phyloP scores from a whole-genome alignment of 2,888 invertebrate genomes.

The Acleris laterana region DNA sequence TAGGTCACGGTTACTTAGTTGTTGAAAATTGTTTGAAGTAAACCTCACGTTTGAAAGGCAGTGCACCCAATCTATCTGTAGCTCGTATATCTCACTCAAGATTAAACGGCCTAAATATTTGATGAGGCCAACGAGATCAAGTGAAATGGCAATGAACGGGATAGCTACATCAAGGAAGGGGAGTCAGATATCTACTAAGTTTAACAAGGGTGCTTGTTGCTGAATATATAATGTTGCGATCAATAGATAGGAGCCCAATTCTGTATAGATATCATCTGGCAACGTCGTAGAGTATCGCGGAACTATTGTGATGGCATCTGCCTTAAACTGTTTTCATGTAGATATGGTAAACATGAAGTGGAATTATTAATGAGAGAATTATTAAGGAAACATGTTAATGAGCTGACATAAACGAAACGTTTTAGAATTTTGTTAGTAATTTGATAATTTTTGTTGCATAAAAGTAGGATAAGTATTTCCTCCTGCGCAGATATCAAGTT shows the following conservation, averaged over 20 bases:
- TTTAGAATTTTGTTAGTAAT: no score
- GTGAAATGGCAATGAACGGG: conserved; percentile 69
- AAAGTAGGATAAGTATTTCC: not conserved
- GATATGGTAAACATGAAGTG: no score
- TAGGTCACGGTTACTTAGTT: conserved; percentile 20
- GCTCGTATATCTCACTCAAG: conserved; percentile 67
- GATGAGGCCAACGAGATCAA: conserved; percentile 78
- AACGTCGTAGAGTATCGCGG: conserved; percentile 3
- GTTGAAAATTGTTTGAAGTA: conserved; percentile 30
- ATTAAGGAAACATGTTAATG: no score
- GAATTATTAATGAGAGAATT: no score
- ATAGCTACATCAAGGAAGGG: conserved; percentile 58
- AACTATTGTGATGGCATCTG: conserved; percentile 3
- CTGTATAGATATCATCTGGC: conserved; percentile 20
- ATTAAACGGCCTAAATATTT: conserved; percentile 80
- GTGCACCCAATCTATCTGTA: conserved; percentile 57
- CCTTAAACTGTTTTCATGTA: not conserved
- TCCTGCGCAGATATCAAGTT: not conserved
- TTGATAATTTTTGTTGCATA: no score
- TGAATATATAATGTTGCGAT: conserved; percentile 74
- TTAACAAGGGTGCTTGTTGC: conserved; percentile 77
- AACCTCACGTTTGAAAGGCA: conserved; percentile 56
- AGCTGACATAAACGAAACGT: no score
- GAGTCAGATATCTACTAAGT: conserved; percentile 61
- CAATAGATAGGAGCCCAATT: conserved; percentile 58